Percentiles rank a stretch among this genome's conserved stretches.
Conservation (phyloP, 2,888 invertebrate genomes). For the Rhagophthalmus giganteus region DNA sequence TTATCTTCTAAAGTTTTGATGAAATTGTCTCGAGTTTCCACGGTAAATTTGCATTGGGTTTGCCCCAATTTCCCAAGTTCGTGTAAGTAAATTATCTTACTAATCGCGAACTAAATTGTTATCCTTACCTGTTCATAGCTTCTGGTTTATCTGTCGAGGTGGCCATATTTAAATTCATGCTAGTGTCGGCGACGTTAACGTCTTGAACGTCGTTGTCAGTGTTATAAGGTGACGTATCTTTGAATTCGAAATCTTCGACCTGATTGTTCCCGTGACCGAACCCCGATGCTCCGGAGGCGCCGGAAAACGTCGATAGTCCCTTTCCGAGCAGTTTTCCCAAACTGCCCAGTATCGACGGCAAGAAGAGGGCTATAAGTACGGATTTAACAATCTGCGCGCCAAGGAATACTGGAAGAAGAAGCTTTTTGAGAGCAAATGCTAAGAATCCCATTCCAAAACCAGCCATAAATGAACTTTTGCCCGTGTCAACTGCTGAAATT, state of each 20-base stretch:
- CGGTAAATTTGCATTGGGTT: no score
- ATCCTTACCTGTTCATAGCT: slow-evolving; percentile 47
- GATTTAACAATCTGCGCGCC: slow-evolving; percentile 83
- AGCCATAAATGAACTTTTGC: slow-evolving; percentile 65
- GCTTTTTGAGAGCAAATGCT: slow-evolving; percentile 80
- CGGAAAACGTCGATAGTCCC: slow-evolving; percentile 67
- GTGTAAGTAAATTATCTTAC: not conserved
- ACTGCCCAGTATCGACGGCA: slow-evolving; percentile 81
- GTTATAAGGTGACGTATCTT: slow-evolving; percentile 63
- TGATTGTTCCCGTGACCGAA: slow-evolving; percentile 43
- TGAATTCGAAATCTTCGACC: slow-evolving; percentile 75
- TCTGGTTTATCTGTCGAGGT: slow-evolving; percentile 37
- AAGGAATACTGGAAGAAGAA: slow-evolving; percentile 78
- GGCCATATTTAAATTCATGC: slow-evolving; percentile 33
- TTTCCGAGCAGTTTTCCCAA: slow-evolving; percentile 83
- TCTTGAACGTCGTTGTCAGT: slow-evolving; percentile 49
- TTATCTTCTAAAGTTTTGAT: no score
- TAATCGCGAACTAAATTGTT: not conserved
- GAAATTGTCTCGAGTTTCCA: no score
- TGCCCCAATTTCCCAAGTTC: no score
- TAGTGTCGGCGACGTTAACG: slow-evolving; percentile 50
- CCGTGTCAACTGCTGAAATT: slow-evolving; percentile 42
- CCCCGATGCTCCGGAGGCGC: slow-evolving; percentile 56
- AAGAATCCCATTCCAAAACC: slow-evolving; percentile 69
- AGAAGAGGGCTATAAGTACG: slow-evolving; percentile 78